Evolutionary conservation across 1,140 invertebrate species (phyloP), one percentile per base, ranked within the genome.

Genomic region (Rhopalosiphum padi): DNA sequence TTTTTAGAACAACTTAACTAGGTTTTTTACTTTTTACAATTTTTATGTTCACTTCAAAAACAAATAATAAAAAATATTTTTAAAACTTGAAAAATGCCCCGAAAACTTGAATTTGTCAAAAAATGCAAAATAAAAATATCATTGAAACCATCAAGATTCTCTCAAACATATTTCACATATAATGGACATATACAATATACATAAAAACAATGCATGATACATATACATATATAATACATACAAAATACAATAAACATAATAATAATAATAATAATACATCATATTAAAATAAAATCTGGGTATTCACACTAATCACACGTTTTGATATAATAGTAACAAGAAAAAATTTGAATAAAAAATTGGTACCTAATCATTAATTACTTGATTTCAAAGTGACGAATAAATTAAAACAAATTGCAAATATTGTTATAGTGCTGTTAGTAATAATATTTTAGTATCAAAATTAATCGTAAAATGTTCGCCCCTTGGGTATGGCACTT

Each of bases 361-460:
- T n/a, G 60, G 15, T n/a, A n/a, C 60, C 60, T 77, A 35, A 77
- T 77, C 60, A 77, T 77, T n/a, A 77, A 35, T n/a, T 35, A 77
- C 30, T 77, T 77, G 60, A 5, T 77, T 77, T 77, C 60, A 77
- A 77, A 77, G 60, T 77, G 60, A 35, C 30, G 60, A 77, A 77
- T 77, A 77, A 77, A 77, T 77, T 77, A 77, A 77, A 77, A n/a
- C n/a, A 77, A 77, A 77, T 77, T 77, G 60, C 15, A 35, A n/a
- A 77, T 77, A 77, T 77, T 77, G 60, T 77, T 77, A n/a, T 77
- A n/a, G 60, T 77, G 60, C 15, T 77, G 60, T 77, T 77, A 77
- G 60, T 77, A n/a, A 77, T 77, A 77, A 77, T 77, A n/a, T 77
- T 77, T 77, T 77, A 77, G 30, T 77, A 77, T n/a, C 60, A 77